These are phyloP conservation scores for Trematocara unimaculatum DNA, from an alignment of 2,113 vertebrate species.

Conservation along the genomic window DNA sequence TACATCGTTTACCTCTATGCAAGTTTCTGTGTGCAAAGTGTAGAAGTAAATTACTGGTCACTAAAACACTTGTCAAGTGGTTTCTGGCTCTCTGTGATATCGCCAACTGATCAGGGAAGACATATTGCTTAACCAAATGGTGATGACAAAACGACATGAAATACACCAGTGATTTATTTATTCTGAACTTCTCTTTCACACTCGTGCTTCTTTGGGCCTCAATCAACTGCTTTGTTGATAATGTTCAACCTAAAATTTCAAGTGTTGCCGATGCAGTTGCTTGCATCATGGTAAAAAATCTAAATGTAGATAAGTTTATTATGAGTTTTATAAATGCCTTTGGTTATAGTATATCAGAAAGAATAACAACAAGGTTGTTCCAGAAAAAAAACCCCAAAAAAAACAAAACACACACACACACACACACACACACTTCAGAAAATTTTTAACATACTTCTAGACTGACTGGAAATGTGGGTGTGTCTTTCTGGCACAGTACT, in stretches of 20 bases:
- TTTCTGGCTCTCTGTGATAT: neutral
- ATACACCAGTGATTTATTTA: neutral
- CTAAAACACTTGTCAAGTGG: neutral
- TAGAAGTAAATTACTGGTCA: neutral
- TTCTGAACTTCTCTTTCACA: neutral
- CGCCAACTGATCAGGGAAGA: neutral
- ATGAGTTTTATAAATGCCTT: neutral
- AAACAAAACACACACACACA: too few species aligned
- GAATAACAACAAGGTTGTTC: neutral
- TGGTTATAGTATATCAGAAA: neutral
- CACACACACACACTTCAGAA: neutral
- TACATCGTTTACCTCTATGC: neutral
- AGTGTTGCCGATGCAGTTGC: neutral
- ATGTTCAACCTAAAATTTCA: neutral
- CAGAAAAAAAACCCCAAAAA: too few species aligned
- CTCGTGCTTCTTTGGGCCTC: neutral
- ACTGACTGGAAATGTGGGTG: neutral
- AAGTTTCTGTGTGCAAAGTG: neutral
- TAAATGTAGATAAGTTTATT: neutral
- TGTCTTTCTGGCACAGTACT: neutral
- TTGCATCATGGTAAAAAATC: neutral
- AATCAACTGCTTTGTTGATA: neutral
- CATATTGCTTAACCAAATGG: neutral
- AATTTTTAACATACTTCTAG: neutral
- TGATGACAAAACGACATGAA: neutral